Conservation (phyloP, 2,888 invertebrate genomes). For the Meiosimyza decipiens region DNA sequence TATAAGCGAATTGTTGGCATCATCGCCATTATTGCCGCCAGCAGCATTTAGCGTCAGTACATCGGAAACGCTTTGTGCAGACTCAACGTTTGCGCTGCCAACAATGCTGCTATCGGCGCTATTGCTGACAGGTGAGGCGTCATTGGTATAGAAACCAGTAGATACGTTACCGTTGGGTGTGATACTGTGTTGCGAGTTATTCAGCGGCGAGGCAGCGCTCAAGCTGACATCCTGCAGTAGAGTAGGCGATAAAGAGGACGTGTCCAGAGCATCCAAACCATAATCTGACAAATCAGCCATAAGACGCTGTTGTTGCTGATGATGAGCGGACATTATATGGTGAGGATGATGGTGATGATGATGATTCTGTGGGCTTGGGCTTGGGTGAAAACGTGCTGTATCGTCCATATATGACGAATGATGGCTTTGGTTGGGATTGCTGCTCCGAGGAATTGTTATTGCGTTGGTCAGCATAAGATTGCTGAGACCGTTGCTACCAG, state of each 20-base stretch:
- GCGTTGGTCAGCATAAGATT: slow-evolving; percentile 65
- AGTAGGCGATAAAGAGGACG: slow-evolving; percentile 64
- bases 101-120: slow-evolving; percentile 42
- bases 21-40: slow-evolving; percentile 37
- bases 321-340: slow-evolving; percentile 48
- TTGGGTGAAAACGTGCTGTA: slow-evolving; percentile 58
- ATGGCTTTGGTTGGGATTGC: slow-evolving; percentile 61
- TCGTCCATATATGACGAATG: slow-evolving; percentile 52
- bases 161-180: slow-evolving; percentile 47
- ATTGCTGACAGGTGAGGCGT: slow-evolving; percentile 48
- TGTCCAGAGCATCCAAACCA: slow-evolving; percentile 63
- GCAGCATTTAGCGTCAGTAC: slow-evolving; percentile 34
- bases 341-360: slow-evolving; percentile 23
- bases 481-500: slow-evolving; percentile 46
- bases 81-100: slow-evolving; percentile 43
- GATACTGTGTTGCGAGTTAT: slow-evolving; percentile 45
- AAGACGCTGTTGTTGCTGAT: slow-evolving; percentile 47
- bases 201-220: slow-evolving; percentile 59
- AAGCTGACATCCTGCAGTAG: slow-evolving; percentile 64
- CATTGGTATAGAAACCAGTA: slow-evolving; percentile 53
- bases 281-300: slow-evolving; percentile 64
- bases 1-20: slow-evolving; percentile 49
- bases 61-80: slow-evolving; percentile 23
- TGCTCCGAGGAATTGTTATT: slow-evolving; percentile 64
- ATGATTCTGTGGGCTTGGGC: slow-evolving; percentile 47